Percentiles rank a stretch among this genome's conserved stretches.
phyloP scores from a whole-genome alignment of 1,140 invertebrate genomes.

The Schlechtendalia chinensis region DNA sequence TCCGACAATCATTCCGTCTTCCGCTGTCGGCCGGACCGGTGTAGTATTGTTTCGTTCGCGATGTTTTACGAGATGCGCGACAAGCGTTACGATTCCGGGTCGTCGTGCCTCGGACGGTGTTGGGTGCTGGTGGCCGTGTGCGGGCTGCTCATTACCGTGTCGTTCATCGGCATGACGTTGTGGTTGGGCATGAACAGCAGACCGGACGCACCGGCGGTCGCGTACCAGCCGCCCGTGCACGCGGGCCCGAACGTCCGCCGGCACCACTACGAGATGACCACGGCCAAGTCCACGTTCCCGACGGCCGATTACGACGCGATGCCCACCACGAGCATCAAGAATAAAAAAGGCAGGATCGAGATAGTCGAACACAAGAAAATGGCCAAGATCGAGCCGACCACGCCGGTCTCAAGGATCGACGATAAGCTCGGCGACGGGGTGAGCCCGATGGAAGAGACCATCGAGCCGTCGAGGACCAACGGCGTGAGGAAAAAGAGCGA shows the following conservation, averaged over 20 bases:
- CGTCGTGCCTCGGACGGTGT: constrained; percentile 52
- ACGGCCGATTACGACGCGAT: constrained; percentile 42
- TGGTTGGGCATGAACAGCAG: constrained; percentile 53
- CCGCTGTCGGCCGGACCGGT: constrained; percentile 26
- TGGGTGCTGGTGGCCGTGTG: constrained; percentile 53
- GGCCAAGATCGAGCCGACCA: constrained; percentile 40
- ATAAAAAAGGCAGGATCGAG: constrained; percentile 52
- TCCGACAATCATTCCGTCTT: constrained; percentile 30
- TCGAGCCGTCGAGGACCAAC: not conserved
- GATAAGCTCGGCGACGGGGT: constrained; percentile 21
- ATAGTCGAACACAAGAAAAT: constrained; percentile 50
- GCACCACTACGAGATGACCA: constrained; percentile 39
- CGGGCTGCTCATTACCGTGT: constrained; percentile 52
- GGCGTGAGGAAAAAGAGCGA: constrained; percentile 49
- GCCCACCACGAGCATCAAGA: constrained; percentile 50
- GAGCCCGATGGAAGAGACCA: constrained; percentile 31
- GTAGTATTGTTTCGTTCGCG: constrained; percentile 16
- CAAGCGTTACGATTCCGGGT: constrained; percentile 49
- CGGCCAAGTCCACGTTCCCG: constrained; percentile 40
- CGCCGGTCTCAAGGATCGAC: not conserved
- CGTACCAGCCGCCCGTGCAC: constrained; percentile 14
- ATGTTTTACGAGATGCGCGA: constrained; percentile 52
- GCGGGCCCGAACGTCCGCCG: constrained; percentile 1
- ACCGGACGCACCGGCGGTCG: constrained; percentile 14
- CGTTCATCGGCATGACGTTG: constrained; percentile 53